These are phyloP conservation scores for Champsocephalus esox DNA, from an alignment of 2,797 vertebrate genomes.

Conservation along the genomic window DNA sequence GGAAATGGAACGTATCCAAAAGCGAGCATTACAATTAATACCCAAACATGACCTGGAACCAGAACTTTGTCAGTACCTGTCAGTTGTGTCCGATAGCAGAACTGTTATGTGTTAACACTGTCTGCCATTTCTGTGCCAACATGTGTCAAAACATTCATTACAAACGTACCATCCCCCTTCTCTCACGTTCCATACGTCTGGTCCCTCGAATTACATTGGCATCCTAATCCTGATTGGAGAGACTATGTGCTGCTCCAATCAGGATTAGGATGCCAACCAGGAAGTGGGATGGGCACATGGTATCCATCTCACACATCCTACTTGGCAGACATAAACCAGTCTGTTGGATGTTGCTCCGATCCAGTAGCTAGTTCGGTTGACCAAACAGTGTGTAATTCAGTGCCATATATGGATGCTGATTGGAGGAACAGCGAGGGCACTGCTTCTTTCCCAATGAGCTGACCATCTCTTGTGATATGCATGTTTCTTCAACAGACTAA, in stretches of 20 bases:
- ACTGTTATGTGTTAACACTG: background rate
- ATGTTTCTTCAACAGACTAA: conserved; percentile 3
- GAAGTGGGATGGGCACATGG: background rate
- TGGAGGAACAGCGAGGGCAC: background rate
- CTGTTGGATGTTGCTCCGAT: background rate
- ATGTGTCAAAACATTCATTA: background rate
- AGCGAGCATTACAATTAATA: too few species aligned
- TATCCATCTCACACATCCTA: background rate
- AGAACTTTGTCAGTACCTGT: background rate
- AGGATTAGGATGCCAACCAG: background rate
- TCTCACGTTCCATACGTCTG: too few species aligned
- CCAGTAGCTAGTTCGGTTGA: background rate
- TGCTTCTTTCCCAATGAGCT: background rate
- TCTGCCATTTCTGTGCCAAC: background rate
- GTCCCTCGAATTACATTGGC: background rate
- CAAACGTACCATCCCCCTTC: background rate
- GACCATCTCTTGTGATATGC: background rate
- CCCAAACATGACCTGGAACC: background rate
- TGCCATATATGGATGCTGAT: background rate
- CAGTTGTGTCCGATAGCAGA: background rate
- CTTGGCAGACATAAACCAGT: background rate
- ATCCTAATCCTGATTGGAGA: too few species aligned
- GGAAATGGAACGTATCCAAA: too few species aligned
- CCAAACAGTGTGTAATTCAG: background rate
- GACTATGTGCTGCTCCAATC: background rate